These are phyloP conservation scores for Serripes groenlandicus DNA, from an alignment of 2,888 invertebrate species.

Conservation along the genomic window DNA sequence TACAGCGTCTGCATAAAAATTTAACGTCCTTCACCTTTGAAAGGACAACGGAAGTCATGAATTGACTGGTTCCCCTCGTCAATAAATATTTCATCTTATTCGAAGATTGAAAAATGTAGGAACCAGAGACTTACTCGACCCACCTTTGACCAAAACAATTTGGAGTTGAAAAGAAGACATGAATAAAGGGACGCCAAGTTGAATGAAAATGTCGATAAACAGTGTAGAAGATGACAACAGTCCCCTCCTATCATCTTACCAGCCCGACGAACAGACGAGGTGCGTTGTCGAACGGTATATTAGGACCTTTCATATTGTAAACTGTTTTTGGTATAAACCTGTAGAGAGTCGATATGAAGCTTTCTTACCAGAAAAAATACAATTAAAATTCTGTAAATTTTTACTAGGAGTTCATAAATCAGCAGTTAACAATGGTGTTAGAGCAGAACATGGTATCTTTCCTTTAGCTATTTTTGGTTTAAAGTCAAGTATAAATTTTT, in stretches of 20 bases:
- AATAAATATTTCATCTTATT: not conserved
- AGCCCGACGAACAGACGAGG: conserved; percentile 38
- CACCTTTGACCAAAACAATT: conserved; percentile 10
- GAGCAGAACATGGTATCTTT: too few relatives aligned
- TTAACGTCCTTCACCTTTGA: conserved; percentile 60
- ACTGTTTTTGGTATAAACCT: too few relatives aligned
- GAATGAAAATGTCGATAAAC: conserved; percentile 23
- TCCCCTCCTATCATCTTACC: conserved; percentile 54
- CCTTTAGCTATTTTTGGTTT: too few relatives aligned
- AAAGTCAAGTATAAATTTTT: too few relatives aligned
- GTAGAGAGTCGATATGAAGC: too few relatives aligned
- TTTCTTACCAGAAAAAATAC: too few relatives aligned
- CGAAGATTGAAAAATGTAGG: not conserved
- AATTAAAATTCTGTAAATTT: too few relatives aligned
- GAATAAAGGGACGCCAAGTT: not conserved
- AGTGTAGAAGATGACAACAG: conserved; percentile 59
- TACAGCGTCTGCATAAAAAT: conserved; percentile 43
- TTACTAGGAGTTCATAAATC: too few relatives aligned
- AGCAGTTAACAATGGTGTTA: too few relatives aligned
- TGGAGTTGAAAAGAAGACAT: not conserved
- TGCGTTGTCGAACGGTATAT: not conserved
- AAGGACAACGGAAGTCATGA: conserved; percentile 57
- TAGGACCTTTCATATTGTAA: not conserved
- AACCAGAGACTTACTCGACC: not conserved
- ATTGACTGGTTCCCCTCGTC: not conserved